Percentiles rank a stretch among this genome's conserved stretches.
Conservation (phyloP, 35 echinoderm and acorn worm genomes). For the Apostichopus parvimensis region DNA sequence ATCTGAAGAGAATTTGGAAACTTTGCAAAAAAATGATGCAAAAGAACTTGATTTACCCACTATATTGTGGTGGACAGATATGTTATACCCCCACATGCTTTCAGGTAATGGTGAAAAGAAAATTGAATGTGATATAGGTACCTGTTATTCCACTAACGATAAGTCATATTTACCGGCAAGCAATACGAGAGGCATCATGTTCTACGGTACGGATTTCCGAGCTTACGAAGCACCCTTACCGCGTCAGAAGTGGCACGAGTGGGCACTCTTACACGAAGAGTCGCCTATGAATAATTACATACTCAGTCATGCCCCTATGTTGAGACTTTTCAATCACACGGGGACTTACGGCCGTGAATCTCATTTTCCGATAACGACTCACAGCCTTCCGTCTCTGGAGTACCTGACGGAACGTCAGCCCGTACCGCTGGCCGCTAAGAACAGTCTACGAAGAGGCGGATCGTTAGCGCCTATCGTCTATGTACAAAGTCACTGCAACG, state of each 20-base stretch:
- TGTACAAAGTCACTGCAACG: constrained; percentile 89
- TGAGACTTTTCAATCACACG: constrained; percentile 85
- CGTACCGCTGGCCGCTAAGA: constrained; percentile 74
- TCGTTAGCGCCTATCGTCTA: constrained; percentile 79
- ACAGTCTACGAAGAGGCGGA: constrained; percentile 54
- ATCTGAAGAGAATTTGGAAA: background rate
- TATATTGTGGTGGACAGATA: constrained; percentile 96
- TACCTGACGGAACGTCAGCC: constrained; percentile 69
- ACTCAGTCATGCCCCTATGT: constrained; percentile 51
- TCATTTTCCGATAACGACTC: constrained; percentile 83
- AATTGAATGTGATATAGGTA: constrained; percentile 70
- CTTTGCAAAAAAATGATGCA: background rate
- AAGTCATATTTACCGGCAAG: constrained; percentile 61
- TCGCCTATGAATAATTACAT: constrained; percentile 94
- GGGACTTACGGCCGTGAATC: constrained; percentile 82
- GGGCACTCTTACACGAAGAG: constrained; percentile 93
- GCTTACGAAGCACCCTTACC: constrained; percentile 84
- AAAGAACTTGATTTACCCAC: constrained; percentile 65
- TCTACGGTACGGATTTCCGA: constrained; percentile 94
- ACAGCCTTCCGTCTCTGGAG: constrained; percentile 53
- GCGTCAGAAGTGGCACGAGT: constrained; percentile 79
- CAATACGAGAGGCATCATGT: constrained; percentile 76
- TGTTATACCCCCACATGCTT: constrained; percentile 74
- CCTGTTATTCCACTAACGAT: constrained; percentile 73
- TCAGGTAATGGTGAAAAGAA: constrained; percentile 6